Base-by-base conservation (phyloP, 2,113 vertebrate species). In the Phycodurus eques region DNA sequence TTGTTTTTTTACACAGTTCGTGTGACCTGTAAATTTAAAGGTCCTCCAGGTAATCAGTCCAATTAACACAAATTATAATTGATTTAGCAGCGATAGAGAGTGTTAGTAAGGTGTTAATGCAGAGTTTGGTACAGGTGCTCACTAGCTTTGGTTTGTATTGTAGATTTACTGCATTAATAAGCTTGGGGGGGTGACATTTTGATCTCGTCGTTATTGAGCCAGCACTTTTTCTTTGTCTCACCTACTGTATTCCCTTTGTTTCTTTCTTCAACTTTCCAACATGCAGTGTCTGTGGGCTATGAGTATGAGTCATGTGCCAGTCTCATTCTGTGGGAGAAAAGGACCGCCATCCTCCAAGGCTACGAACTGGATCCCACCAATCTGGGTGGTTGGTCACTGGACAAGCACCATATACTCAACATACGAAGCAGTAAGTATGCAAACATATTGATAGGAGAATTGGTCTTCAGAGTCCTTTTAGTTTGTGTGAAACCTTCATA, bases 301-400 rank as follows among this genome's bases (percentile, higher is more conserved):
- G 98, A 99, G 70, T 99, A 99, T 49, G 98, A 99, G 88, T 97
- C 96, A 42, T 99, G 98, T 75, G 95, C 94, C 68, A 96, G 94
- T 60, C 94, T 99, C 74, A 96, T 99, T 83, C 90, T 98, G 20
- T 99, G 98, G 98, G 98, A 99, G 92, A 99, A 99, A 88, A 95
- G 97, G 85, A 98, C 95, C 0, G 93, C 94, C 2, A 77, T 95
- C 44, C 93, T 99, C 68, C 96, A 99, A 83, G 98, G 97, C 56
- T 99, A 96, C 47, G 98, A 99, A 83, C 93, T 99, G 88, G 96
- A 98, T 72, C 96, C 98, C 42, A 96, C 96, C 68, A 95, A 94
- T 83, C 92, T 99, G 57, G 98, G 98, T 0, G 95, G 97, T 66
- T 99, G 98, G 98, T 98, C 96, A 11, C 91, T 99, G 82, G 93